phyloP scores from a whole-genome alignment of 1,140 invertebrate genomes.

The Oscheius sp. region DNA sequence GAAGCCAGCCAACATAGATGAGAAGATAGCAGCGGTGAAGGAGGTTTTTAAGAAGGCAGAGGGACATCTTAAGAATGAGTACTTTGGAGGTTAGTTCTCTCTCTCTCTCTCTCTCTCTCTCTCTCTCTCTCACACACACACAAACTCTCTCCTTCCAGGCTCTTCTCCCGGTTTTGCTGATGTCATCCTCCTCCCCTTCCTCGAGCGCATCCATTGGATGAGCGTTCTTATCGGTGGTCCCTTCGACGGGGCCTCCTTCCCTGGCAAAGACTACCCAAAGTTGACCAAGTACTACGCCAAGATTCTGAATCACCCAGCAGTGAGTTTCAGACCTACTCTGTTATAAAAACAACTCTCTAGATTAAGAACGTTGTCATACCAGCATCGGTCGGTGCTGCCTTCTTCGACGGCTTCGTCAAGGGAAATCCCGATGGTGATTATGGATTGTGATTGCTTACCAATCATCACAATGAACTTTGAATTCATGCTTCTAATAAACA shows the following conservation, averaged over 20 bases:
- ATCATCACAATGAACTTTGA: no score
- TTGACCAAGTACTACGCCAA: neutral
- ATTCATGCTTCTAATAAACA: no score
- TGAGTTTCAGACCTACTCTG: no score
- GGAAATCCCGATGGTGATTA: no score
- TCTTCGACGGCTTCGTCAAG: no score
- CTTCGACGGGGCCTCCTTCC: neutral
- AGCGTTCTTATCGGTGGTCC: neutral
- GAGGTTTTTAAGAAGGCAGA: slow-evolving; percentile 10
- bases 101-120: neutral
- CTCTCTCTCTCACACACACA: neutral
- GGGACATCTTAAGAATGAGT: slow-evolving; percentile 1
- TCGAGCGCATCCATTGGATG: neutral
- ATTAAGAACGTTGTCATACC: no score
- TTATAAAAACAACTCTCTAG: no score
- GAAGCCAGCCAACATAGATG: neutral
- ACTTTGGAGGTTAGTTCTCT: neutral
- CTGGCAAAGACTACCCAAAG: slow-evolving; percentile 22
- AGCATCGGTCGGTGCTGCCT: no score
- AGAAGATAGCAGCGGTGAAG: slow-evolving; percentile 8
- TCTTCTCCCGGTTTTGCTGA: slow-evolving; percentile 11
- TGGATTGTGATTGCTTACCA: no score
- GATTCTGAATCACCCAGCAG: slow-evolving; percentile 8
- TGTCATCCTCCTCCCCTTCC: neutral
- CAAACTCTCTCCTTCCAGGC: neutral